Percentiles rank a stretch among this genome's conserved stretches.
Evolutionary conservation across 2,797 vertebrate genomes (phyloP).

Genomic region (Echeneis naucrates): DNA sequence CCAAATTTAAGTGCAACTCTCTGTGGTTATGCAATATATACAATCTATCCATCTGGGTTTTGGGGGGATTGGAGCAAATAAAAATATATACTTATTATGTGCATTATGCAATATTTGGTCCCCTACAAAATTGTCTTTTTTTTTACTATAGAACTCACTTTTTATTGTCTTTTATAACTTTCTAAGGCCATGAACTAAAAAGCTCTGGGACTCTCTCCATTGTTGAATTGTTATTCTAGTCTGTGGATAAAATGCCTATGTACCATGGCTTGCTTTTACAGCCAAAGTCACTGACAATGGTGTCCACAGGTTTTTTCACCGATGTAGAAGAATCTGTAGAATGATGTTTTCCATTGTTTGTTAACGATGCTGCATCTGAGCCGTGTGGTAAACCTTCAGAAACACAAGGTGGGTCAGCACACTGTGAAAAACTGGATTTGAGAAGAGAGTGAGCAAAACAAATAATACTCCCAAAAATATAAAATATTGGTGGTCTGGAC

Average conservation of each 20-base stretch:
- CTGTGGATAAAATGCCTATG: background rate
- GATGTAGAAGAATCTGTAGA: background rate
- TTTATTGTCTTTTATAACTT: background rate
- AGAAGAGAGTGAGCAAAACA: conserved; percentile 3
- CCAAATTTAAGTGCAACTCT: too few relatives aligned
- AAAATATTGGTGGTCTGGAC: background rate
- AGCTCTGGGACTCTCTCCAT: background rate
- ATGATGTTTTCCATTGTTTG: background rate
- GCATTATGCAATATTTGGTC: too few relatives aligned
- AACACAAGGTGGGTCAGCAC: background rate
- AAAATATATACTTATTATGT: too few relatives aligned
- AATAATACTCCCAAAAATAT: background rate
- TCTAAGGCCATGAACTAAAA: background rate
- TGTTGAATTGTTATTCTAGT: background rate
- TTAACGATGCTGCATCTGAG: conserved; percentile 1
- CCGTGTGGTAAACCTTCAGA: conserved; percentile 21
- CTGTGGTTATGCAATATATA: too few relatives aligned
- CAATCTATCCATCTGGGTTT: too few relatives aligned
- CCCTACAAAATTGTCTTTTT: too few relatives aligned
- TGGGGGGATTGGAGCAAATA: too few relatives aligned
- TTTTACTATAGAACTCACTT: background rate
- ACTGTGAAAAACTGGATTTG: background rate
- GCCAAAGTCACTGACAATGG: background rate
- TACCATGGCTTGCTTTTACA: background rate
- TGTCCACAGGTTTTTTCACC: background rate